Evolutionary conservation across 2,113 vertebrate genomes (phyloP).

Genomic region (Urocitellus parryii): DNA sequence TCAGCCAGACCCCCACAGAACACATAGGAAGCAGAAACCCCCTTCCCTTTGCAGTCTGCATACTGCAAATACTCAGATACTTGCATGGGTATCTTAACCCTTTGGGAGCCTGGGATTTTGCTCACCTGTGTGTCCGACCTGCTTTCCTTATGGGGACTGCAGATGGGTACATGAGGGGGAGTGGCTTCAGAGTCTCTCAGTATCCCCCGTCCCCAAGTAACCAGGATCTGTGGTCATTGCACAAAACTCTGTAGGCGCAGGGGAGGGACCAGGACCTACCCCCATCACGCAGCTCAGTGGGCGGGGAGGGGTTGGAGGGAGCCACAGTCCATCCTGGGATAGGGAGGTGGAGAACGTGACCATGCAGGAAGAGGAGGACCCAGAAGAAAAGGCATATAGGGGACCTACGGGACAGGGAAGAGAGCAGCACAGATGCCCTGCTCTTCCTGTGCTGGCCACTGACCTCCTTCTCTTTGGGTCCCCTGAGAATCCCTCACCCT

Average conservation of each 20-base stretch:
- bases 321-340: too few species aligned
- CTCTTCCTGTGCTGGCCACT: fast-evolving
- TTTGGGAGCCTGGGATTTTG: too few species aligned
- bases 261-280: fast-evolving
- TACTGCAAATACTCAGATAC: background rate
- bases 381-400: too few species aligned
- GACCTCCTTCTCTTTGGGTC: fast-evolving
- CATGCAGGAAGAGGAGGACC: background rate
- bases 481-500: background rate
- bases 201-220: background rate
- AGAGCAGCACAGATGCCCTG: too few species aligned
- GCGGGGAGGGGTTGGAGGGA: background rate
- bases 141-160: background rate
- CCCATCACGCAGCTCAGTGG: background rate
- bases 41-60: background rate
- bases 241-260: background rate
- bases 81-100: background rate
- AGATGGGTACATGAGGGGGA: background rate
- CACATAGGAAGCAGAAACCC: background rate
- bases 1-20: background rate
- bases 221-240: too few species aligned
- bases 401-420: fast-evolving
- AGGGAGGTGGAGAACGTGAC: background rate
- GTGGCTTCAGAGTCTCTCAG: background rate
- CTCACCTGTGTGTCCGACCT: background rate